A percentile compares a stretch with the other conserved stretches of the same genome.
Conservation (phyloP, 2,113 vertebrate genomes). For the Eptesicus fuscus region DNA sequence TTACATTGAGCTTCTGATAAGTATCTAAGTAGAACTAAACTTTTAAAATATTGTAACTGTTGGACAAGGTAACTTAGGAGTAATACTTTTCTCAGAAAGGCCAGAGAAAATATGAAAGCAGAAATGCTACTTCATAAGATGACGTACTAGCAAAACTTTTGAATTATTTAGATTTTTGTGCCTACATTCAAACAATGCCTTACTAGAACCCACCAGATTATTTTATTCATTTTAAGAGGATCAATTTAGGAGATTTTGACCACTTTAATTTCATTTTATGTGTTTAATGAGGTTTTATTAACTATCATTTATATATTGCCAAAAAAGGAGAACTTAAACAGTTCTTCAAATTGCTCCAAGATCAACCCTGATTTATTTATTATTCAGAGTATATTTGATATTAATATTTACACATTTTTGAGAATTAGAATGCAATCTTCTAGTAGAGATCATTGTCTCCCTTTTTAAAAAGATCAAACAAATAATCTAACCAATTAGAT, state of each 20-base stretch:
- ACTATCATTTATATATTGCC: background rate
- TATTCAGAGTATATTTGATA: background rate
- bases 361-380: background rate
- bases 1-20: background rate
- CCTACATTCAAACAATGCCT: background rate
- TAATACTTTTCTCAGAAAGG: background rate
- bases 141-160: background rate
- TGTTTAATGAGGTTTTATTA: background rate
- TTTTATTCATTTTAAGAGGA: background rate
- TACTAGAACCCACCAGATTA: background rate
- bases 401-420: conserved; percentile 18
- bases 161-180: background rate
- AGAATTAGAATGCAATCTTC: background rate
- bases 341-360: background rate
- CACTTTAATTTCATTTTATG: background rate
- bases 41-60: background rate
- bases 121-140: background rate
- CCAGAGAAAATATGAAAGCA: background rate
- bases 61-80: background rate
- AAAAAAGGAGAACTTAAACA: background rate
- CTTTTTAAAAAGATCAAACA: background rate
- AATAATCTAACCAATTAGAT: conserved; percentile 3
- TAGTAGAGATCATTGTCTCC: background rate
- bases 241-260: background rate
- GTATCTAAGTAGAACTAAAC: background rate